phyloP scores from a whole-genome alignment of 2,888 invertebrate species.

The Agrenia bidenticulata region DNA sequence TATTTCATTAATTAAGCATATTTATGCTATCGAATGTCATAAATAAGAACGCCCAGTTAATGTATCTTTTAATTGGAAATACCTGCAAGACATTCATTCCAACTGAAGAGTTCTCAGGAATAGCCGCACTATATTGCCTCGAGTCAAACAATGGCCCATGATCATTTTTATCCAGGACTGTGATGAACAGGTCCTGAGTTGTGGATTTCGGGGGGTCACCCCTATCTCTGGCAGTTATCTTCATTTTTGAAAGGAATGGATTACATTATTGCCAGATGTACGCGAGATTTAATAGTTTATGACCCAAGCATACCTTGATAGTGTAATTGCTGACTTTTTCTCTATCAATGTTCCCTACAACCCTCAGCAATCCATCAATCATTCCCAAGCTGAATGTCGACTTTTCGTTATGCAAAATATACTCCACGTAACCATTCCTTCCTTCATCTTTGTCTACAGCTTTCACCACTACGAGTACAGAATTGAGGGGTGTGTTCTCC shows the following conservation, averaged over 20 bases:
- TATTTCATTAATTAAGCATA: not conserved
- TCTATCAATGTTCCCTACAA: conserved; percentile 82
- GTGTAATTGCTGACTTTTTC: conserved; percentile 75
- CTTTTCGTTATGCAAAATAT: conserved; percentile 62
- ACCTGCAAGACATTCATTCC: conserved; percentile 87
- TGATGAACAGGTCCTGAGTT: conserved; percentile 69
- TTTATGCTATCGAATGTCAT: not conserved
- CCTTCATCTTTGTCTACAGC: conserved; percentile 82
- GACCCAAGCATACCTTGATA: conserved; percentile 59
- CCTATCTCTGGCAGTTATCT: conserved; percentile 71
- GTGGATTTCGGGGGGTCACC: conserved; percentile 78
- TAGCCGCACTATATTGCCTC: conserved; percentile 83
- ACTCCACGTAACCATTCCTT: conserved; percentile 86
- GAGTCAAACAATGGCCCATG: conserved; percentile 55
- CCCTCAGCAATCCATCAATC: conserved; percentile 81
- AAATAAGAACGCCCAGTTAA: not conserved
- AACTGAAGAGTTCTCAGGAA: conserved; percentile 90
- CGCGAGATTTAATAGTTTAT: not conserved
- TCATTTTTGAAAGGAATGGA: not conserved
- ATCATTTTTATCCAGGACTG: conserved; percentile 83
- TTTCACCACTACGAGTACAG: conserved; percentile 84
- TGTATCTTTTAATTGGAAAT: conserved; percentile 33
- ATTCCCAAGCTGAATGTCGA: conserved; percentile 79
- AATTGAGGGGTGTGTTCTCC: conserved; percentile 82
- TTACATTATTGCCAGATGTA: conserved; percentile 9